Conservation (phyloP, 1,140 invertebrate species). For the Ostrea denselamellosa region DNA sequence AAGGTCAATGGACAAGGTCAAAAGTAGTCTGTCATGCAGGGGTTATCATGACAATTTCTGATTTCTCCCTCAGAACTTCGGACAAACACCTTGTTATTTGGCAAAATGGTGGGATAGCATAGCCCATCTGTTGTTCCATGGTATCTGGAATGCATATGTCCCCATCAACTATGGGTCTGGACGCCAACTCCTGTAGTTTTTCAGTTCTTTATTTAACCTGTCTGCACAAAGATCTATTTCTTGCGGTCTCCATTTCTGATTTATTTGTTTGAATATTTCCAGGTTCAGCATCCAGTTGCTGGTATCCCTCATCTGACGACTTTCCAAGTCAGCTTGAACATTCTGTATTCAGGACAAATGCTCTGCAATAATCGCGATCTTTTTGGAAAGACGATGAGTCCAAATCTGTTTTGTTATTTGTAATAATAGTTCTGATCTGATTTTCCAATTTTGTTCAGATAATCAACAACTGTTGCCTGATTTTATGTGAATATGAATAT, state of each 20-base stretch:
- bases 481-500: constrained; percentile 45
- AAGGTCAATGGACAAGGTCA: constrained; percentile 43
- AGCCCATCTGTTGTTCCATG: constrained; percentile 44
- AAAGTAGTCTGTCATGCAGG: constrained; percentile 37
- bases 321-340: constrained; percentile 44
- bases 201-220: constrained; percentile 31
- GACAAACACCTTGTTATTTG: constrained; percentile 10
- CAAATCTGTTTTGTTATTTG: constrained; percentile 29
- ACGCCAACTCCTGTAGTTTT: constrained; percentile 29
- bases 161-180: neutral
- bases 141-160: constrained; percentile 2
- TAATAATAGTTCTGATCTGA: neutral
- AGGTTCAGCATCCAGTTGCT: constrained; percentile 41
- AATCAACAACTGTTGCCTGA: constrained; percentile 47
- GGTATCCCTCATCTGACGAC: neutral
- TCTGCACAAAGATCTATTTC: constrained; percentile 39
- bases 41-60: constrained; percentile 50
- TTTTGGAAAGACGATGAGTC: neutral
- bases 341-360: too few species aligned
- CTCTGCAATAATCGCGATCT: neutral
- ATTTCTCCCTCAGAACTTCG: constrained; percentile 27
- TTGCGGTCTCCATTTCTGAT: neutral
- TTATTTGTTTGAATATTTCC: constrained; percentile 37
- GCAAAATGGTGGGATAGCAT: constrained; percentile 51
- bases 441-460: constrained; percentile 50